A percentile compares a stretch with the other conserved stretches of the same genome.
These are phyloP conservation scores for Brenthis daphne DNA, from an alignment of 2,888 invertebrate genomes.

Conservation along the genomic window DNA sequence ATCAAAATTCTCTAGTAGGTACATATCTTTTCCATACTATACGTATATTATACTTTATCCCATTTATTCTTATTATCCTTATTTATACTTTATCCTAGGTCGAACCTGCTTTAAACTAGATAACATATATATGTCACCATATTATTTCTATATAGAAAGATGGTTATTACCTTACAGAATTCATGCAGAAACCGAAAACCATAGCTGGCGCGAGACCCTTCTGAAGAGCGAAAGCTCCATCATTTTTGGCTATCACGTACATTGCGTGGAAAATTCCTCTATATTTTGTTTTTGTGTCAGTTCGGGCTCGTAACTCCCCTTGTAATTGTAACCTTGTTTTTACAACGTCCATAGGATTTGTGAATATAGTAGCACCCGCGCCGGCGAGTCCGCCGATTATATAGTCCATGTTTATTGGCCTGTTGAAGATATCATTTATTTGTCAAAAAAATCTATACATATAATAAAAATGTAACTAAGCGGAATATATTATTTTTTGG, in stretches of 20 bases:
- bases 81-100: too few relatives aligned
- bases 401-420: conserved; percentile 83
- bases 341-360: conserved; percentile 94
- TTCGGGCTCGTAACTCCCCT: conserved; percentile 85
- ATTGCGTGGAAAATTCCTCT: conserved; percentile 90
- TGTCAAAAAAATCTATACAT: neutral
- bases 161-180: conserved; percentile 69
- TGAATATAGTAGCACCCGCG: conserved; percentile 89
- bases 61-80: too few relatives aligned
- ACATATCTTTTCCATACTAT: too few relatives aligned
- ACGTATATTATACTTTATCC: too few relatives aligned
- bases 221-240: conserved; percentile 88
- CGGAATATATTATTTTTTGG: too few relatives aligned
- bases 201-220: conserved; percentile 91
- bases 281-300: conserved; percentile 79
- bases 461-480: too few relatives aligned
- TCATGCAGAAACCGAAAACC: conserved; percentile 87
- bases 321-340: conserved; percentile 95
- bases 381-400: conserved; percentile 87
- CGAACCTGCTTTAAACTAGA: neutral
- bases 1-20: neutral
- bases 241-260: conserved; percentile 86
- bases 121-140: neutral
- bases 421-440: neutral
- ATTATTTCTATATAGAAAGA: too few relatives aligned